Evolutionary conservation across 2,113 vertebrate species (phyloP).

Genomic region (Harpagus bidentatus): DNA sequence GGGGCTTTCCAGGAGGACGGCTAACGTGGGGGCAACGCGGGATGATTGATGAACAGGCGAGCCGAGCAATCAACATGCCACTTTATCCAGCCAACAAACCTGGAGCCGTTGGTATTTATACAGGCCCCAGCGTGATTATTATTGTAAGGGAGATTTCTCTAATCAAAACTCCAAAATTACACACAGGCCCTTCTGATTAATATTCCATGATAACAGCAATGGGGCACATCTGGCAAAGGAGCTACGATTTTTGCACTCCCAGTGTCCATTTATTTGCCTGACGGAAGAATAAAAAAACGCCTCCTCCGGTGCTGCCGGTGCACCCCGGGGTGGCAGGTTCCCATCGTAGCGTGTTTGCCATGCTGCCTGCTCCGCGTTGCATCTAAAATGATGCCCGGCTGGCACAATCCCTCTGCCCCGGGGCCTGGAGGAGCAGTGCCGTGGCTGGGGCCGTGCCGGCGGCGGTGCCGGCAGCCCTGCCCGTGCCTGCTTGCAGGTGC

Average conservation of each 20-base stretch:
- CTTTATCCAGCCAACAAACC: slow-evolving; percentile 48
- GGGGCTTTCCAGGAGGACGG: background rate
- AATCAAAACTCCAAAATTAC: slow-evolving; percentile 80
- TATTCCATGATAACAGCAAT: slow-evolving; percentile 75
- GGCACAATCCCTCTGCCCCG: background rate
- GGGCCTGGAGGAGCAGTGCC: background rate
- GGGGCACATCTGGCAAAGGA: slow-evolving; percentile 74
- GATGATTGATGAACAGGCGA: slow-evolving; percentile 71
- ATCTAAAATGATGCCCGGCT: background rate
- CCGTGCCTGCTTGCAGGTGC: background rate
- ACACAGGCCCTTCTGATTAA: slow-evolving; percentile 76
- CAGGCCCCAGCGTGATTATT: slow-evolving; percentile 75
- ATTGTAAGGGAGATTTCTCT: slow-evolving; percentile 78
- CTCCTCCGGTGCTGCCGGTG: fast-evolving
- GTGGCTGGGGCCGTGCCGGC: fast-evolving
- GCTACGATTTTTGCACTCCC: slow-evolving; percentile 13
- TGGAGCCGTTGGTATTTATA: slow-evolving; percentile 63
- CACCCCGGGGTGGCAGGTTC: background rate
- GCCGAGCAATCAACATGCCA: slow-evolving; percentile 59
- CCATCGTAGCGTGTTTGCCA: fast-evolving
- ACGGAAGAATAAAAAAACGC: slow-evolving; percentile 50
- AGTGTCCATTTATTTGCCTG: slow-evolving; percentile 50
- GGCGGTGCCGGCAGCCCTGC: background rate
- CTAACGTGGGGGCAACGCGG: background rate
- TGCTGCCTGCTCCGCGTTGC: fast-evolving